Evolutionary conservation across 1,140 invertebrate species (phyloP), one percentile per base, ranked within the genome.

Genomic region (Ceratina japonica): DNA sequence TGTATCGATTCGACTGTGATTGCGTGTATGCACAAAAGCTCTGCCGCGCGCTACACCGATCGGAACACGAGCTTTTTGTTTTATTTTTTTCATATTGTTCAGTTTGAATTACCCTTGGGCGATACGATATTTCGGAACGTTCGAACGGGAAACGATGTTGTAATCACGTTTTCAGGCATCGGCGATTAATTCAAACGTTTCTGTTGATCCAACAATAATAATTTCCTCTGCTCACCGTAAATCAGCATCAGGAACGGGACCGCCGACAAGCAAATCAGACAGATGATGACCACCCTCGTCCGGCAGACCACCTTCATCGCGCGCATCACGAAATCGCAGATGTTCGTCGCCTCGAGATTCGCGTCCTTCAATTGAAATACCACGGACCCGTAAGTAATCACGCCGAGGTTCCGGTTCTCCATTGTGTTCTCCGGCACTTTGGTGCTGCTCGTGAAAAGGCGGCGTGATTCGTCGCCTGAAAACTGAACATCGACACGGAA

Each of bases 281-380:
- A 94, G 63, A 95, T 93, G 3, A 95, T 96, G 86, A 95, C 95
- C 31, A 95, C 88, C 89, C 95, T 95, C 79, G 96, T 96, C 85
- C 95, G 95, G 87, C 95, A 95, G 87, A 97, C 94, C 76, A 97
- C 96, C 79, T 94, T 94, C 62, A 96, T 92, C 0, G 95, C 96
- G 80, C 95, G 94, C 87, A 94, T 95, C 0, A 97, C 94, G 87
- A 97, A 97, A 89, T 97, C 96, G 71, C 95, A 96, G 0, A 95
- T 95, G 49, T 95, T 94, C 2, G 94, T 95, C 0, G 96, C 95
- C 84, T 97, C 96, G 89, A 95, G 94, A 84, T 96, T 96, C 61
- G 96, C 96, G 87, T 97, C 96, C 85, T 96, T 96, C 49, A 97
- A 93, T 89, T 97, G 96, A 89, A 96, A 96, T 3, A 96, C 95